Conservation (phyloP, 2,888 invertebrate species). For the Buathra laborator region DNA sequence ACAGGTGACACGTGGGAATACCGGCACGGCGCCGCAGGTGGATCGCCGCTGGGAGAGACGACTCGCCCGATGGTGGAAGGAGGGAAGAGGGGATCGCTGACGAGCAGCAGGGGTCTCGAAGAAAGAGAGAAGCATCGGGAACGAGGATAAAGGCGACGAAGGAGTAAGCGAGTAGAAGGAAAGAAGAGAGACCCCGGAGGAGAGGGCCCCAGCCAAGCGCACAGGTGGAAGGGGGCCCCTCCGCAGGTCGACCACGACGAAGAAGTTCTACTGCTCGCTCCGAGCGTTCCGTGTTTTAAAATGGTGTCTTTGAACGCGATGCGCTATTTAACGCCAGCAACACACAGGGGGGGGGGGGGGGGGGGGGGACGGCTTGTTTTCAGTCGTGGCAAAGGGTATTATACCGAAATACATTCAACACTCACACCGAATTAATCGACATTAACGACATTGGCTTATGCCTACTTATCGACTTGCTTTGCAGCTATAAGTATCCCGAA, state of each 20-base stretch:
- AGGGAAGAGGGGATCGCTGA: slow-evolving; percentile 41
- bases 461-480: background rate
- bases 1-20: slow-evolving; percentile 85
- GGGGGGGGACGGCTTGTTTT: background rate
- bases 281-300: slow-evolving; percentile 54
- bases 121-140: slow-evolving; percentile 45
- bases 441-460: background rate
- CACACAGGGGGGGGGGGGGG: background rate
- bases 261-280: slow-evolving; percentile 21
- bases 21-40: slow-evolving; percentile 81
- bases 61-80: slow-evolving; percentile 58
- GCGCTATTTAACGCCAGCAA: slow-evolving; percentile 44
- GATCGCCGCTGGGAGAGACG: slow-evolving; percentile 75
- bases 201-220: slow-evolving; percentile 19
- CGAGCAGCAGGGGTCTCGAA: slow-evolving; percentile 61
- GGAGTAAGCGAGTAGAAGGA: slow-evolving; percentile 58
- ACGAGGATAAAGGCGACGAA: slow-evolving; percentile 51
- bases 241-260: slow-evolving; percentile 47
- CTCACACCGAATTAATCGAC: background rate
- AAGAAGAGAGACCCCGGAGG: slow-evolving; percentile 44
- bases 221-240: slow-evolving; percentile 66
- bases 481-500: background rate
- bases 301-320: slow-evolving; percentile 64
- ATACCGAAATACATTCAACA: slow-evolving; percentile 6
- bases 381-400: background rate